phyloP scores from a whole-genome alignment of 2,888 invertebrate species.

The Hartigia nigra region DNA sequence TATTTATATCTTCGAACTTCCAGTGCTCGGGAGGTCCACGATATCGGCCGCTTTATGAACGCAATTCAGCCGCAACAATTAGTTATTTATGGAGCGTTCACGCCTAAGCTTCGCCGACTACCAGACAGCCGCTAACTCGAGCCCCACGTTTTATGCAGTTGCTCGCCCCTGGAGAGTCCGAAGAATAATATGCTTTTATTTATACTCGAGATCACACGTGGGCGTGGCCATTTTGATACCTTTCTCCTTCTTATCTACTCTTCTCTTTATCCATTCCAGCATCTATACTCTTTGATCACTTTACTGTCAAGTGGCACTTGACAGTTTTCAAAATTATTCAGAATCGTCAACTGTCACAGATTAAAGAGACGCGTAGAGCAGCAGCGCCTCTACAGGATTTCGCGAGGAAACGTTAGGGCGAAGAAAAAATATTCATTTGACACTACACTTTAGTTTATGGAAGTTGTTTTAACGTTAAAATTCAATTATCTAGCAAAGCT shows the following conservation, averaged over 20 bases:
- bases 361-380: no score
- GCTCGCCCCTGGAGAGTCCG: background rate
- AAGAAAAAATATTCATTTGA: no score
- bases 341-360: no score
- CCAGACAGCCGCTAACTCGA: constrained; percentile 23
- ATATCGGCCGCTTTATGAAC: constrained; percentile 37
- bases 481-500: no score
- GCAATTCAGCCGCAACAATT: constrained; percentile 42
- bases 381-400: no score
- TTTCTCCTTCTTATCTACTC: background rate
- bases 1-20: constrained; percentile 50
- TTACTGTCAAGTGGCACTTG: no score
- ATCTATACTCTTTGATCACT: no score
- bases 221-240: constrained; percentile 2
- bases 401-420: no score
- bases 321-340: no score
- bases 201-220: constrained; percentile 13
- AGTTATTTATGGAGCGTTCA: constrained; percentile 49
- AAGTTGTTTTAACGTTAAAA: no score
- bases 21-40: constrained; percentile 45
- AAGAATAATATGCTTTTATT: constrained; percentile 19
- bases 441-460: no score
- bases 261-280: background rate
- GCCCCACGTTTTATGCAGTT: constrained; percentile 10
- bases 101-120: constrained; percentile 30